Conservation (phyloP, 2,113 vertebrate genomes). For the Pelvicachromis taeniatus region DNA sequence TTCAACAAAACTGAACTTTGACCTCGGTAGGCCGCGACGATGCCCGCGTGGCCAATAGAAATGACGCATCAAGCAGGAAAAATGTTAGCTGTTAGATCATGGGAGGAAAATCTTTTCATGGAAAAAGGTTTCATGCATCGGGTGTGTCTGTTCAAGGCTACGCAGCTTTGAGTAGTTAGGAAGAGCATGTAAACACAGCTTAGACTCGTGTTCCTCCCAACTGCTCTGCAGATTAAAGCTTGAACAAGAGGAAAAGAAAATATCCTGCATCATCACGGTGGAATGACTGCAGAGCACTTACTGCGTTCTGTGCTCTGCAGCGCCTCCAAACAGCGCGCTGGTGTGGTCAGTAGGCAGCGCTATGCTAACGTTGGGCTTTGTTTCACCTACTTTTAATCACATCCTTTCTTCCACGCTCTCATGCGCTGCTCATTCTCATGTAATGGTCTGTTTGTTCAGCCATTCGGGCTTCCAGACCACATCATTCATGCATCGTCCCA, state of each 20-base stretch:
- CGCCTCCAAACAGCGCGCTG: no score
- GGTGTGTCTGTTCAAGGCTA: neutral
- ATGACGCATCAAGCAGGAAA: neutral
- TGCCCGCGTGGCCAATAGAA: neutral
- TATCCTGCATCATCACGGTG: neutral
- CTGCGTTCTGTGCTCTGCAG: neutral
- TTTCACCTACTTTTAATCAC: neutral
- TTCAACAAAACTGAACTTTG: neutral
- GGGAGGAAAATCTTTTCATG: neutral
- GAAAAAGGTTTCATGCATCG: neutral
- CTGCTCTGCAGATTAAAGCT: neutral
- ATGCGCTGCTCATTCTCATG: neutral
- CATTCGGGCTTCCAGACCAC: neutral
- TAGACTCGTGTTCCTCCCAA: neutral
- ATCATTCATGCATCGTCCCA: neutral
- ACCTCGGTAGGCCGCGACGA: neutral
- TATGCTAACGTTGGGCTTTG: neutral
- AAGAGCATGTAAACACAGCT: neutral
- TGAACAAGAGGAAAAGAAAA: neutral
- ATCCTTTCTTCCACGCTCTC: neutral
- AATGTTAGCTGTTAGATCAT: neutral
- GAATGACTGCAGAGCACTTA: neutral
- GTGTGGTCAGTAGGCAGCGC: neutral
- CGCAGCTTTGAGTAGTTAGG: neutral
- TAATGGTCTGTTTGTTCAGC: neutral